These are phyloP conservation scores for Pelvicachromis taeniatus DNA, from an alignment of 2,113 vertebrate genomes.

Conservation along the genomic window DNA sequence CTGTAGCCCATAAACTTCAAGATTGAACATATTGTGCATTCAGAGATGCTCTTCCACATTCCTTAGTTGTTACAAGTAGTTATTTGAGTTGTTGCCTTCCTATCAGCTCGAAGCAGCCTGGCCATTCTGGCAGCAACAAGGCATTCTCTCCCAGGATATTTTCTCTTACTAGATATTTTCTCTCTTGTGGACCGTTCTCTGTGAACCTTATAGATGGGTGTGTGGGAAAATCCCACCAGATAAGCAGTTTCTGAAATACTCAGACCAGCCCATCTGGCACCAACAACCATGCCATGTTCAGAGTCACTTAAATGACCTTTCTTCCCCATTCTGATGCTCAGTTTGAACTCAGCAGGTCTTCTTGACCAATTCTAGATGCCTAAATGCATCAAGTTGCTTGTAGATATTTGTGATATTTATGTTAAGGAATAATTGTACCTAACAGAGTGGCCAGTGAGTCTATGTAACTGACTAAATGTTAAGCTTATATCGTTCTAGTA, in stretches of 20 bases:
- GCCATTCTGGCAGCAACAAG: background rate
- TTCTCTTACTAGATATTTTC: background rate
- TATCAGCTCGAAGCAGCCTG: background rate
- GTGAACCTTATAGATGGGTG: background rate
- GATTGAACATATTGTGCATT: background rate
- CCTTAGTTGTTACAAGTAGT: background rate
- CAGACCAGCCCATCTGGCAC: background rate
- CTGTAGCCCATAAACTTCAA: background rate
- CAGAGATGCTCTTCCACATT: background rate
- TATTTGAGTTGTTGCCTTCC: background rate
- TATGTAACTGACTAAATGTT: background rate
- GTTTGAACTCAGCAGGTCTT: background rate
- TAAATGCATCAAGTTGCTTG: fast-evolving
- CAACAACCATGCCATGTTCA: background rate
- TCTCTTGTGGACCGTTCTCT: background rate
- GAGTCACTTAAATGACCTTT: background rate
- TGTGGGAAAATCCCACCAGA: background rate
- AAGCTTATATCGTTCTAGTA: background rate
- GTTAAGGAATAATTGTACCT: background rate
- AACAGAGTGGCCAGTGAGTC: background rate
- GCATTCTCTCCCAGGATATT: background rate
- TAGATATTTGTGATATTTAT: background rate
- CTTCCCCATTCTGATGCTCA: background rate
- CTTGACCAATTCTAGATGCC: background rate
- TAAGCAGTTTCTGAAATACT: background rate